Percentiles rank a stretch among this genome's conserved stretches.
Conservation (phyloP, 1,140 invertebrate species). For the Drosophila nigrodunni region DNA sequence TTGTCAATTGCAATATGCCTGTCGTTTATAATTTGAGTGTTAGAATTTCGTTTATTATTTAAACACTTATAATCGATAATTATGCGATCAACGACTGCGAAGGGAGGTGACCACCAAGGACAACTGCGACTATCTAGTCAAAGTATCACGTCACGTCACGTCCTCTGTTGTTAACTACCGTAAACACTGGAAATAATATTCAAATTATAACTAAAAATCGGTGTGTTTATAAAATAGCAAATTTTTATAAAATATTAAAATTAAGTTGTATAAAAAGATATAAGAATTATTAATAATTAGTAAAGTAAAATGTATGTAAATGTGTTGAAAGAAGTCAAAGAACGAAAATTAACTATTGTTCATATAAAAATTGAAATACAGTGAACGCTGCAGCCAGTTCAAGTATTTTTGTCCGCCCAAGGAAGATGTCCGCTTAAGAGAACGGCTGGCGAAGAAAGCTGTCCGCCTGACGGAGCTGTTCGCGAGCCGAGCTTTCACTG, state of each 20-base stretch:
- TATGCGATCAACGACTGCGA: conserved; percentile 69
- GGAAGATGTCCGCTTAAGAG: too few relatives aligned
- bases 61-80: conserved; percentile 78
- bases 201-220: not conserved
- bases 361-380: too few relatives aligned
- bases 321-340: too few relatives aligned
- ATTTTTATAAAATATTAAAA: not conserved
- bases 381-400: too few relatives aligned
- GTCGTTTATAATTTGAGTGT: conserved; percentile 52
- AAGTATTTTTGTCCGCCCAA: too few relatives aligned
- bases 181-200: not conserved
- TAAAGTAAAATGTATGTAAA: too few relatives aligned
- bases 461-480: too few relatives aligned
- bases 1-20: conserved; percentile 75
- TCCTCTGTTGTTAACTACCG: conserved; percentile 3
- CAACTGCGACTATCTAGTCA: conserved; percentile 38
- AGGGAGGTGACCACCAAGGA: conserved; percentile 67
- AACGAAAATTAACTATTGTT: too few relatives aligned
- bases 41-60: conserved; percentile 80
- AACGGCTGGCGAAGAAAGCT: too few relatives aligned
- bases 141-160: conserved; percentile 35
- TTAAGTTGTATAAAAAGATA: too few relatives aligned
- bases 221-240: not conserved
- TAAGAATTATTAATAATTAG: too few relatives aligned
- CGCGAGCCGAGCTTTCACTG: too few relatives aligned